Conservation (phyloP, 2,113 vertebrate genomes). For the Phyllopteryx taeniolatus region DNA sequence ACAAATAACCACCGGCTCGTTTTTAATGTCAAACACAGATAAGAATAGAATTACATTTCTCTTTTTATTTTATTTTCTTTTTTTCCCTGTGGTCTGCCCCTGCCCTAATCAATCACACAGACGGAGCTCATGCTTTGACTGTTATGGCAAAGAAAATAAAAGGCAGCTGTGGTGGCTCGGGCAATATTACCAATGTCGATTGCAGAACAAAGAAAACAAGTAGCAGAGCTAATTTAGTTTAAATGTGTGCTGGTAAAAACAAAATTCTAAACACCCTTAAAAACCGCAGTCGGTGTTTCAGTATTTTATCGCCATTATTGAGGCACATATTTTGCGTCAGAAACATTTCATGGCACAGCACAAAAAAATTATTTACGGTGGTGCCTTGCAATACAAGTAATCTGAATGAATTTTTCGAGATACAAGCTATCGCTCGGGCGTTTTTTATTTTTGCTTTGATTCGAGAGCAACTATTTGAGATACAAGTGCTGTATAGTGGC, state of each 20-base stretch:
- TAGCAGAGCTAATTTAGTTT: neutral
- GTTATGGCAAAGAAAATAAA: constrained; percentile 45
- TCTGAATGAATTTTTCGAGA: neutral
- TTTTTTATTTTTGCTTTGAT: neutral
- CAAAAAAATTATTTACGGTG: neutral
- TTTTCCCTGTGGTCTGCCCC: neutral
- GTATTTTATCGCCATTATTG: too few relatives aligned
- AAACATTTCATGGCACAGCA: too few relatives aligned
- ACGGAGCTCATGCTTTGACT: constrained; percentile 54
- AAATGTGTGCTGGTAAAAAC: neutral
- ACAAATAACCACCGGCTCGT: constrained; percentile 56
- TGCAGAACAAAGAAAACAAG: constrained; percentile 21
- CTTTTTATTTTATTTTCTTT: too few relatives aligned
- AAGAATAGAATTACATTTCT: constrained; percentile 42
- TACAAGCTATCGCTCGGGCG: too few relatives aligned
- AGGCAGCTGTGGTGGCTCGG: constrained; percentile 54
- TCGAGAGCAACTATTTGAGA: neutral
- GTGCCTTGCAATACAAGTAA: neutral
- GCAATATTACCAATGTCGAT: constrained; percentile 38
- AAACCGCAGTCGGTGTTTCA: too few relatives aligned
- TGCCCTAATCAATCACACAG: constrained; percentile 38
- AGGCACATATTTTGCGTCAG: too few relatives aligned
- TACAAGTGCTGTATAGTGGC: too few relatives aligned
- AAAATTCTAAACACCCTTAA: too few relatives aligned
- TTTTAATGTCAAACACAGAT: constrained; percentile 36